phyloP scores from a whole-genome alignment of 2,888 invertebrate species.

The Koerneria pararmatus region DNA sequence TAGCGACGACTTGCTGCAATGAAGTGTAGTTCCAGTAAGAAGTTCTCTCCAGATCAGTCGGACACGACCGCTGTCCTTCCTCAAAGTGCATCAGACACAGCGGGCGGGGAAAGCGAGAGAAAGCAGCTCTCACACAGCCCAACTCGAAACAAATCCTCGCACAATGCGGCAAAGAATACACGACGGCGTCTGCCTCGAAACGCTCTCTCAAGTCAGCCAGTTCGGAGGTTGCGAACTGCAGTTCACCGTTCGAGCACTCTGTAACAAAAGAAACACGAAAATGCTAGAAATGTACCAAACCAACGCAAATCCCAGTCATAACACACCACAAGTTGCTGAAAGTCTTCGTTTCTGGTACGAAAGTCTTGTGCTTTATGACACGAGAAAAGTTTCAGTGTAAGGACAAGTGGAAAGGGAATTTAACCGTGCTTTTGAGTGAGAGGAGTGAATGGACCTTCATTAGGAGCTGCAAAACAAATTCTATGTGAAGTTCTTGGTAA shows the following conservation, averaged over 20 bases:
- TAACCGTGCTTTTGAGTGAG: constrained; percentile 22
- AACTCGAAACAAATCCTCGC: constrained; percentile 52
- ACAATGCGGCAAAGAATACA: constrained; percentile 51
- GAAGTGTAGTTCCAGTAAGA: constrained; percentile 42
- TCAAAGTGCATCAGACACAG: constrained; percentile 52
- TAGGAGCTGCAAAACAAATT: constrained; percentile 15
- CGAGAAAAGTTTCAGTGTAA: background rate
- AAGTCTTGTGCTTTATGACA: too few relatives aligned
- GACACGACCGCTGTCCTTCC: constrained; percentile 25
- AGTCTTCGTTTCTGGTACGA: too few relatives aligned
- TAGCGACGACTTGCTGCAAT: constrained; percentile 51
- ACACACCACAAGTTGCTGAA: too few relatives aligned
- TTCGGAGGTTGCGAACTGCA: constrained; percentile 44
- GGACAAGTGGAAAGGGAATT: background rate
- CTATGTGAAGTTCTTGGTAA: too few relatives aligned
- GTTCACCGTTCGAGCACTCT: constrained; percentile 35
- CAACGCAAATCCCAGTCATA: too few relatives aligned
- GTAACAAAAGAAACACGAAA: constrained; percentile 15
- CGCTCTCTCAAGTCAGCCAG: constrained; percentile 42
- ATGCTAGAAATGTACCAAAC: too few relatives aligned
- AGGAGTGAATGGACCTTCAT: background rate
- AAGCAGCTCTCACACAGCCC: constrained; percentile 17
- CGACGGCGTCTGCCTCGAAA: constrained; percentile 52
- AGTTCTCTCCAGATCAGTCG: constrained; percentile 11
- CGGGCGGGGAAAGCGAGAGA: constrained; percentile 53